Evolutionary conservation across 1,140 invertebrate genomes (phyloP).

Genomic region (Conus ventricosus): DNA sequence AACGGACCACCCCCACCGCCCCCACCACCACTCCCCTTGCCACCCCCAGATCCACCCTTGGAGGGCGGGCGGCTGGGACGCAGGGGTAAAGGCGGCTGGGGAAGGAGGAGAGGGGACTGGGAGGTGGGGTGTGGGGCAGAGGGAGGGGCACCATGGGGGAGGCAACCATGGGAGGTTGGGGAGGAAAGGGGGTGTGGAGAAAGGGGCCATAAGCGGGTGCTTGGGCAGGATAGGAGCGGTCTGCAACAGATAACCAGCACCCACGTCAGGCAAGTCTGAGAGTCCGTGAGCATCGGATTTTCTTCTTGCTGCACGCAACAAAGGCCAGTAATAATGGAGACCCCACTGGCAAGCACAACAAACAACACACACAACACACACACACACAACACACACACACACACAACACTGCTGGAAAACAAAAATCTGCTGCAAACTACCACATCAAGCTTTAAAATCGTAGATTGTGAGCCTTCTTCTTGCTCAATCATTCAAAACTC

Average conservation of each 20-base stretch:
- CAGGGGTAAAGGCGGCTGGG: slow-evolving; percentile 48
- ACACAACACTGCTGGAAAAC: no score
- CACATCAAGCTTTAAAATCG: no score
- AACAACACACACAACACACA: no score
- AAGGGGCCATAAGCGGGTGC: slow-evolving; percentile 31
- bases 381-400: no score
- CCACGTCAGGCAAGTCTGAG: no score
- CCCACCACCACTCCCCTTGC: slow-evolving; percentile 40
- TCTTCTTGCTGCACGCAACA: no score
- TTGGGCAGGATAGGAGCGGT: slow-evolving; percentile 49
- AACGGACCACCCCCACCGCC: slow-evolving; percentile 81
- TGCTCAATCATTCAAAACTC: no score
- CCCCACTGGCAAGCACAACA: no score
- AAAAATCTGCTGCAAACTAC: no score
- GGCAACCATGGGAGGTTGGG: slow-evolving; percentile 30
- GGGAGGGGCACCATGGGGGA: slow-evolving; percentile 46
- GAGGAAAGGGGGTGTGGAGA: slow-evolving; percentile 43
- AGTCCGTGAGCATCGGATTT: no score
- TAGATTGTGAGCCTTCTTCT: no score
- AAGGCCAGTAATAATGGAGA: no score
- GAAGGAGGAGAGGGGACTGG: slow-evolving; percentile 45
- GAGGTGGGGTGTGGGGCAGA: slow-evolving; percentile 50
- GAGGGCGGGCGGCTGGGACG: slow-evolving; percentile 36
- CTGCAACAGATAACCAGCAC: slow-evolving; percentile 31
- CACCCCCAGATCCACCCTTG: slow-evolving; percentile 13